phyloP scores from a whole-genome alignment of 2,888 invertebrate species.

The Xylocampa areola region DNA sequence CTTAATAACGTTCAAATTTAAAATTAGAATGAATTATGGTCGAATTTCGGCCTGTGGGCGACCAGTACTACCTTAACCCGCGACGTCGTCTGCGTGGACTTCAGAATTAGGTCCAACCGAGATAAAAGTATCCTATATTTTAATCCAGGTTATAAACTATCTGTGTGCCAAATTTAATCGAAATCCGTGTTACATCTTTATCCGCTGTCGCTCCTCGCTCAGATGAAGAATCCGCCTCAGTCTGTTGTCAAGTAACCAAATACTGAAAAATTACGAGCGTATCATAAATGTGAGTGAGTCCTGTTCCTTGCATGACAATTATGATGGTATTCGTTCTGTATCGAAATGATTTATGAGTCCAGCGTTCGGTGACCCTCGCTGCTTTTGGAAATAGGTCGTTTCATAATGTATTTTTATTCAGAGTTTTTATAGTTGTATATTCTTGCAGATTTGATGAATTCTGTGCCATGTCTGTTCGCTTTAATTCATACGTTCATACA shows the following conservation, averaged over 20 bases:
- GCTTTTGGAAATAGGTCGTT: slow-evolving; percentile 55
- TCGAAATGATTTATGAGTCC: slow-evolving; percentile 53
- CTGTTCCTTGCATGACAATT: slow-evolving; percentile 62
- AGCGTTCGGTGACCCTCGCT: slow-evolving; percentile 48
- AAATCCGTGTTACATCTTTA: background rate
- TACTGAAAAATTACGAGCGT: slow-evolving; percentile 72
- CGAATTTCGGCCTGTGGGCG: too few species aligned
- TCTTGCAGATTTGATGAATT: background rate
- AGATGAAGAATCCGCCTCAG: slow-evolving; percentile 1
- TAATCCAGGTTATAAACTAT: background rate
- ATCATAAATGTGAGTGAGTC: slow-evolving; percentile 66
- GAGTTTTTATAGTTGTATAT: slow-evolving; percentile 39
- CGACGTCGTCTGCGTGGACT: too few species aligned
- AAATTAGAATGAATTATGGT: too few species aligned
- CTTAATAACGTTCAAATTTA: too few species aligned
- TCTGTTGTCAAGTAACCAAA: slow-evolving; percentile 61
- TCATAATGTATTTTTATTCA: slow-evolving; percentile 39
- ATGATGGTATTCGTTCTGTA: slow-evolving; percentile 56
- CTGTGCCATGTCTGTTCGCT: background rate
- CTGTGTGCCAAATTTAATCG: background rate
- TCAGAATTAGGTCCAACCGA: too few species aligned
- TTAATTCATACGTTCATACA: too few species aligned
- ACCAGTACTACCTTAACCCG: too few species aligned
- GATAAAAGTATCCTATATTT: too few species aligned
- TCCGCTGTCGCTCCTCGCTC: slow-evolving; percentile 40